phyloP scores from a whole-genome alignment of 1,140 invertebrate genomes.

The Schlechtendalia chinensis region DNA sequence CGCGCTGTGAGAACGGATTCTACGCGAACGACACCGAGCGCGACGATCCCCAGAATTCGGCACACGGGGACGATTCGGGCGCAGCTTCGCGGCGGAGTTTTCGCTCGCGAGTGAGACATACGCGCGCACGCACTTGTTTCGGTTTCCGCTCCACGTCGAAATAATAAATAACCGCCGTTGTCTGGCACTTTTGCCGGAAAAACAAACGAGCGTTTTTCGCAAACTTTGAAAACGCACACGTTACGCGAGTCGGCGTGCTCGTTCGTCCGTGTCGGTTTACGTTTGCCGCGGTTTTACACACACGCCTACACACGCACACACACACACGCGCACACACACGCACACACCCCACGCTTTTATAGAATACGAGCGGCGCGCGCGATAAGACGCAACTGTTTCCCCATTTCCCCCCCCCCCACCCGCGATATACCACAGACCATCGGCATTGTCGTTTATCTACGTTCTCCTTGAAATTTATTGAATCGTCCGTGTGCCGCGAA shows the following conservation, averaged over 20 bases:
- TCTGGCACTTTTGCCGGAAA: slow-evolving; percentile 38
- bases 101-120: not conserved
- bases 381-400: no score
- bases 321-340: no score
- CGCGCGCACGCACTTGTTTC: not conserved
- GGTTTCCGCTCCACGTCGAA: not conserved
- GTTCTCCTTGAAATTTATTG: no score
- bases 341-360: no score
- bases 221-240: slow-evolving; percentile 36
- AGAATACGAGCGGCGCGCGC: no score
- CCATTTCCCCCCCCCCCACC: no score
- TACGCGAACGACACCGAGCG: no score
- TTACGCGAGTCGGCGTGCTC: slow-evolving; percentile 18
- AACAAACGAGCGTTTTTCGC: slow-evolving; percentile 32
- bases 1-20: no score
- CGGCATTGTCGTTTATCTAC: no score
- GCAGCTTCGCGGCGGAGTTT: slow-evolving; percentile 9
- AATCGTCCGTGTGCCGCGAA: no score
- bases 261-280: slow-evolving; percentile 35
- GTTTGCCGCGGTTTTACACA: slow-evolving; percentile 16
- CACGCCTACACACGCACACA: not conserved
- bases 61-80: not conserved
- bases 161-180: slow-evolving; percentile 42
- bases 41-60: no score
- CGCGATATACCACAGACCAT: no score